Percentiles rank a stretch among this genome's conserved stretches.
These are phyloP conservation scores for Drosophila sechellia DNA, from an alignment of 1,140 invertebrate genomes.

Conservation along the genomic window DNA sequence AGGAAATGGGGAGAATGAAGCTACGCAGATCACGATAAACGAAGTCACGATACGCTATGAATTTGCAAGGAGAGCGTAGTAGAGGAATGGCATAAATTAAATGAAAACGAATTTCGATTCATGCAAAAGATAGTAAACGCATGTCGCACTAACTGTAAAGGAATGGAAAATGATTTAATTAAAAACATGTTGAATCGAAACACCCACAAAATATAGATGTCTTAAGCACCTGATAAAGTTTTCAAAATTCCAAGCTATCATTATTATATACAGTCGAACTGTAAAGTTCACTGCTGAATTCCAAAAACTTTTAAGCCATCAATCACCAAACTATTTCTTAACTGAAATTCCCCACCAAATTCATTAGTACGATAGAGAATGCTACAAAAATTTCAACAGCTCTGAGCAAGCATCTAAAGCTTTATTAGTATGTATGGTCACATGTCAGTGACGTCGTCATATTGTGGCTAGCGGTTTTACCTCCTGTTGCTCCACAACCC, in stretches of 20 bases:
- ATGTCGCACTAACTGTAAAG: background rate
- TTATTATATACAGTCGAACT: background rate
- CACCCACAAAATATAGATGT: no score
- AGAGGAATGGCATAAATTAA: background rate
- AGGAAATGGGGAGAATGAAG: constrained; percentile 12
- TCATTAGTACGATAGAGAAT: constrained; percentile 36
- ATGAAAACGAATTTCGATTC: background rate
- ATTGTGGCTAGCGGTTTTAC: constrained; percentile 56
- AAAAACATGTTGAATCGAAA: no score
- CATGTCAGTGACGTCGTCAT: constrained; percentile 60
- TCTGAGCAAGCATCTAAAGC: constrained; percentile 54
- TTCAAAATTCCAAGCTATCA: background rate
- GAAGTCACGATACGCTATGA: constrained; percentile 15
- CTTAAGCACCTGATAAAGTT: background rate
- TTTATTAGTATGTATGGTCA: constrained; percentile 77
- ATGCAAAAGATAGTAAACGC: background rate
- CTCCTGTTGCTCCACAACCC: constrained; percentile 7
- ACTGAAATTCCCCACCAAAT: constrained; percentile 34
- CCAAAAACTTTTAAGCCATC: constrained; percentile 19
- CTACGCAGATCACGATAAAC: constrained; percentile 9
- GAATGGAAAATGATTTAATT: no score
- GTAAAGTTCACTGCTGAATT: background rate
- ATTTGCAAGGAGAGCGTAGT: no score
- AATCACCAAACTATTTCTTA: constrained; percentile 45
- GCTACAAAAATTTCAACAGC: constrained; percentile 38